Evolutionary conservation across 53 echinoderm and acorn worm species (phyloP), one percentile per base, ranked within the genome.

Genomic region (Hippasteria phrygiana): DNA sequence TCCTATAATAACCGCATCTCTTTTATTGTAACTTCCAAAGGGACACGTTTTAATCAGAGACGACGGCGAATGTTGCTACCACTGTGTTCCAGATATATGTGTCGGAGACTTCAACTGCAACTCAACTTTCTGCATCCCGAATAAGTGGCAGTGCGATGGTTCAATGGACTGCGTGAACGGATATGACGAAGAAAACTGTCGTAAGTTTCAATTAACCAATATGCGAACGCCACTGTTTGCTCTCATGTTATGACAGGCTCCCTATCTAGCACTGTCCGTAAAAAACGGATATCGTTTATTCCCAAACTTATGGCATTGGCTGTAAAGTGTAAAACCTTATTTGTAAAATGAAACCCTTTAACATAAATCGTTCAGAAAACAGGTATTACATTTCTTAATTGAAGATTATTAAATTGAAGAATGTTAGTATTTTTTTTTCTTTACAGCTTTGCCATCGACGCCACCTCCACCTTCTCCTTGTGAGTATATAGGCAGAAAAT

Each of bases 91-190:
- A 26, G 89, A 89, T 39, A 69, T 55, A 4, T 89, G 89, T 41
- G 79, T 80, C 11, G 67, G 70, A 37, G 89, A 89, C 36, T 89
- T 89, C 71, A 89, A 89, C 71, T 89, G 89, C 55, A 89, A 89
- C 35, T 70, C 89, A 1, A 89, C 89, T n/a, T 0, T 36, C 32
- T 89, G 89, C 71, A 89, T 89, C 43, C 89, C 89, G 3, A 29
- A 78, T 42, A 67, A 51, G 27, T 89, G 89, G 89, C 69, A 53
- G 26, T 89, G 89, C 43, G 89, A 89, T 54, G 37, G 31, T 16
- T 56, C 77, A 0, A 46, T 70, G 71, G 89, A 89, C 45, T 89
- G 89, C 41, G 24, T 5, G 11, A 89, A 89, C 18, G 89, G 80
- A 31, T 53, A 37, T 13, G 89, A 89, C 39, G 89, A 89, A 43